These are phyloP conservation scores for Marmota flaviventris DNA, from an alignment of 2,113 vertebrate species.

Conservation along the genomic window DNA sequence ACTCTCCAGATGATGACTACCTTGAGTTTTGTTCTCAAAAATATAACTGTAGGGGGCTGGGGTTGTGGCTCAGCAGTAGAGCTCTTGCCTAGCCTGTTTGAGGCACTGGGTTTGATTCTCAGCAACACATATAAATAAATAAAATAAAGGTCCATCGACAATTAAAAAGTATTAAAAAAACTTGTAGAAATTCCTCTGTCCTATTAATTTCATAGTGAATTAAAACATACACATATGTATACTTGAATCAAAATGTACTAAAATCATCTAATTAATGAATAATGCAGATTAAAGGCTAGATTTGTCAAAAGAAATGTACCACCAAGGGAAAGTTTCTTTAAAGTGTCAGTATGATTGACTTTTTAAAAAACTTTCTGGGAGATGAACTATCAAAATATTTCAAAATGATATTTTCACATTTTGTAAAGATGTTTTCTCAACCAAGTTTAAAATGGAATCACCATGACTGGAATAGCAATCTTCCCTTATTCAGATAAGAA, in stretches of 20 bases:
- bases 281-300: constrained; percentile 1
- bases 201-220: constrained; percentile 16
- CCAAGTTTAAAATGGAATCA: constrained; percentile 18
- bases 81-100: no score
- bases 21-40: background rate
- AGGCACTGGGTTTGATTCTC: no score
- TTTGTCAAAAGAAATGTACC: background rate
- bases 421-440: constrained; percentile 80
- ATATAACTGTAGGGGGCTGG: background rate
- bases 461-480: background rate
- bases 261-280: constrained; percentile 24
- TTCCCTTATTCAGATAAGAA: constrained; percentile 51
- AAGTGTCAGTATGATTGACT: constrained; percentile 56
- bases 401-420: constrained; percentile 69
- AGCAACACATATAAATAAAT: no score
- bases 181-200: background rate
- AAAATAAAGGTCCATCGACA: no score
- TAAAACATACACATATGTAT: background rate
- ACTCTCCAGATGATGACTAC: background rate
- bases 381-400: constrained; percentile 48
- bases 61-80: no score
- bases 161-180: background rate
- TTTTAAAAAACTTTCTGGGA: constrained; percentile 70
- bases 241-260: constrained; percentile 5
- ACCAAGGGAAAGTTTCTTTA: constrained; percentile 52